Conservation (phyloP, 2,797 vertebrate species). For the Protonibea diacanthus region DNA sequence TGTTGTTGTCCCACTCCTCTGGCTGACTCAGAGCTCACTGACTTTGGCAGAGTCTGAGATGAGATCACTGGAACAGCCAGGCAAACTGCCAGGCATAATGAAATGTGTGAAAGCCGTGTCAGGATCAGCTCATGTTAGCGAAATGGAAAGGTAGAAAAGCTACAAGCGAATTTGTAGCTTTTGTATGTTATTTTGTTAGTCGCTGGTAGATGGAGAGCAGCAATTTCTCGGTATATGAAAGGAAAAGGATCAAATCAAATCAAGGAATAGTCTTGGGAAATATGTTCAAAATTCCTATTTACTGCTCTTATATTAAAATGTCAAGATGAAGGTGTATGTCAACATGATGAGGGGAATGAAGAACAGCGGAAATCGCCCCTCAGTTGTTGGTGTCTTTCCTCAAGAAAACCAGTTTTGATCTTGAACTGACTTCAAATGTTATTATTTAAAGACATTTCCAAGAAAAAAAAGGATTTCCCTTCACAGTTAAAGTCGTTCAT, state of each 20-base stretch:
- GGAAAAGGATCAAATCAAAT: not conserved
- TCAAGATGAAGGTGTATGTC: not conserved
- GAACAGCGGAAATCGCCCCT: not conserved
- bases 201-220: not conserved
- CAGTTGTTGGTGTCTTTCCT: not conserved
- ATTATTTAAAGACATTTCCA: not conserved
- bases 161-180: not conserved
- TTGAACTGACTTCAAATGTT: not conserved
- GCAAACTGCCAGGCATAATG: constrained; percentile 42
- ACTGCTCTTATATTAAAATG: not conserved
- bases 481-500: not conserved
- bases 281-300: not conserved
- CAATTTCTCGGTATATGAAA: not conserved
- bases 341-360: not conserved
- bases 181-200: not conserved
- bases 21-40: constrained; percentile 36
- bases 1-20: constrained; percentile 22
- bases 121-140: not conserved
- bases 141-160: not conserved
- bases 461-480: too few species aligned
- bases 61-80: constrained; percentile 65
- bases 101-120: constrained; percentile 17
- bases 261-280: not conserved
- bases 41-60: constrained; percentile 47
- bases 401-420: not conserved